Conservation (phyloP, 2,797 vertebrate genomes). For the Myiotriccus ornatus region DNA sequence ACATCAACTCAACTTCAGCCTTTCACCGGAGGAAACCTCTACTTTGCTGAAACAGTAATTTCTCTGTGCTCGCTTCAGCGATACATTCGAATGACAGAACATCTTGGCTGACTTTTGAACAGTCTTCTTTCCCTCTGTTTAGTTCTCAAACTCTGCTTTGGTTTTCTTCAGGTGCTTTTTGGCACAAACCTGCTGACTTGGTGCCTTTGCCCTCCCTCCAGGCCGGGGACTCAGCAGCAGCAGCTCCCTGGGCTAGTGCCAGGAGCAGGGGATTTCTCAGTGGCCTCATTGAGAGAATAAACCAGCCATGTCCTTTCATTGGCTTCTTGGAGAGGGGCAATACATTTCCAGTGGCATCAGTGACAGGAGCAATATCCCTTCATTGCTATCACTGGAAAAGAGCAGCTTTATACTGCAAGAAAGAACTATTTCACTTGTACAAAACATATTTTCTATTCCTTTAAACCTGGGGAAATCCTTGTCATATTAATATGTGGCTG, state of each 20-base stretch:
- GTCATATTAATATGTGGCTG: neutral
- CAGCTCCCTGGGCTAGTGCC: neutral
- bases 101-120: neutral
- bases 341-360: constrained; percentile 52
- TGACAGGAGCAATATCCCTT: constrained; percentile 64
- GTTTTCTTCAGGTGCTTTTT: neutral
- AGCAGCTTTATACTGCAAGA: constrained; percentile 2
- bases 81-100: neutral
- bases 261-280: neutral
- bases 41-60: constrained; percentile 34
- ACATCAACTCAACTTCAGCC: neutral
- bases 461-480: constrained; percentile 45
- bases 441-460: constrained; percentile 18
- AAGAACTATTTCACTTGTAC: constrained; percentile 10
- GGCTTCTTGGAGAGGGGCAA: constrained; percentile 21
- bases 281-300: constrained; percentile 35
- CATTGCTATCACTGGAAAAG: constrained; percentile 40
- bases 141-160: neutral
- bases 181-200: neutral
- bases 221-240: neutral
- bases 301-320: constrained; percentile 47
- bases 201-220: neutral
- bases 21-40: neutral
- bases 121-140: neutral
- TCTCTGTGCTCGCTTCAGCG: neutral